Percentiles rank a stretch among this genome's conserved stretches.
Evolutionary conservation across 2,888 invertebrate species (phyloP).

Genomic region (Drosophila birchii): DNA sequence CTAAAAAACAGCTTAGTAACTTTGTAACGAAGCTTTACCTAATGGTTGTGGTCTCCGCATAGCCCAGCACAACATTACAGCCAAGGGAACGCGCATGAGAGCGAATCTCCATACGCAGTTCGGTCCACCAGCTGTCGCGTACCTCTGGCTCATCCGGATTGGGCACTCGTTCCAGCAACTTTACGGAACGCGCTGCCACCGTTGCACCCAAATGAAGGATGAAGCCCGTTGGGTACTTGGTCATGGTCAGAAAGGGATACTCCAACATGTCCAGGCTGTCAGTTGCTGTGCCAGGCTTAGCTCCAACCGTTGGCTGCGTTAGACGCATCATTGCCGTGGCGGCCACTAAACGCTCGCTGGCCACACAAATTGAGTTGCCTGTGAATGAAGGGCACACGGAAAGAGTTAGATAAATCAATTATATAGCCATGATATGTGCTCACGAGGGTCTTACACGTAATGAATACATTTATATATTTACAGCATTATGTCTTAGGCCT

Average conservation of each 20-base stretch:
- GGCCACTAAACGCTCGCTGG: constrained; percentile 87
- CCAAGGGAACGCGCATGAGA: constrained; percentile 96
- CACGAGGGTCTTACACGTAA: constrained; percentile 28
- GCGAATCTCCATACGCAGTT: constrained; percentile 96
- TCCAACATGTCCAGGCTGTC: constrained; percentile 95
- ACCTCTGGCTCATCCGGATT: constrained; percentile 96
- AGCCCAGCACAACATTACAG: constrained; percentile 97
- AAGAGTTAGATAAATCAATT: too few species aligned
- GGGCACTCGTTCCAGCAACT: constrained; percentile 91
- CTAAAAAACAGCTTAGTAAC: not conserved
- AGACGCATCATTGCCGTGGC: constrained; percentile 86
- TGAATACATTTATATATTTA: constrained; percentile 40
- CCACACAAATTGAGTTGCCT: constrained; percentile 91
- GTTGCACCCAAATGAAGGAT: constrained; percentile 94
- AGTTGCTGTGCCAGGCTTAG: constrained; percentile 88
- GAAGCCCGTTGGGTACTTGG: constrained; percentile 94
- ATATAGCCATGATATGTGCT: too few species aligned
- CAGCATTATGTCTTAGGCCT: constrained; percentile 13
- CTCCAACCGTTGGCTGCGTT: constrained; percentile 86
- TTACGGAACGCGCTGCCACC: constrained; percentile 93
- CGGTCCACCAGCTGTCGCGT: constrained; percentile 98
- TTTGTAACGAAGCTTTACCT: constrained; percentile 75
- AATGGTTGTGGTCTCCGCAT: constrained; percentile 97
- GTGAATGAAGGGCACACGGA: constrained; percentile 56
- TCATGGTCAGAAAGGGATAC: constrained; percentile 97